Evolutionary conservation across 2,797 vertebrate genomes (phyloP).

Genomic region (Coreius guichenoti): DNA sequence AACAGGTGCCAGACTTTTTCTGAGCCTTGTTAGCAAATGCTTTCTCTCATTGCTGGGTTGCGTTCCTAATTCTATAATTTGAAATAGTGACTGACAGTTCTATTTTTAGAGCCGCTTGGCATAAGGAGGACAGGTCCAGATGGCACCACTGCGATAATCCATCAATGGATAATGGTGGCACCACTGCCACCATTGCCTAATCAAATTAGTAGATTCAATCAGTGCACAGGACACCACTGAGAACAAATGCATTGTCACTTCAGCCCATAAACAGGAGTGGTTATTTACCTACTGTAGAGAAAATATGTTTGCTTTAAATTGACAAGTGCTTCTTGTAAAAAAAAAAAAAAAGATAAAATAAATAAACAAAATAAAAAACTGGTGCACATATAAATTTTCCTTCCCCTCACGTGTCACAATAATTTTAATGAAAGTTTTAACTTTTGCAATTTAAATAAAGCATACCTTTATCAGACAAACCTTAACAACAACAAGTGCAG

Average conservation of each 20-base stretch:
- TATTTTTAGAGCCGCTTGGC: conserved; percentile 59
- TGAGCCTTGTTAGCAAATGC: conserved; percentile 56
- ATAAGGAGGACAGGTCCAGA: conserved; percentile 55
- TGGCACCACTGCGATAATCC: conserved; percentile 55
- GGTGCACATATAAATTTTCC: too few relatives aligned
- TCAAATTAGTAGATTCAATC: conserved; percentile 62
- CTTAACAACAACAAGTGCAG: not conserved
- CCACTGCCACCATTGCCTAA: conserved; percentile 53
- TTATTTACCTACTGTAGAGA: conserved; percentile 40
- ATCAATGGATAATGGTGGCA: too few relatives aligned
- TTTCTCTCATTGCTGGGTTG: conserved; percentile 44
- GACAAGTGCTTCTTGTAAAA: too few relatives aligned
- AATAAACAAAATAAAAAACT: too few relatives aligned
- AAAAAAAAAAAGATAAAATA: too few relatives aligned
- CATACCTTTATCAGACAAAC: too few relatives aligned
- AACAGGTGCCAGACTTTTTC: conserved; percentile 58
- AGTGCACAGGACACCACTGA: conserved; percentile 36
- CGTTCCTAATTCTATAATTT: conserved; percentile 52
- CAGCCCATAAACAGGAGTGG: too few relatives aligned
- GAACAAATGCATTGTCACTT: conserved; percentile 39
- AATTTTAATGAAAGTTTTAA: too few relatives aligned
- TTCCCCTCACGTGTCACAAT: too few relatives aligned
- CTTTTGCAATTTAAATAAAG: too few relatives aligned
- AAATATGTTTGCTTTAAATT: not conserved
- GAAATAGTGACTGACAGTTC: conserved; percentile 55